A percentile compares a stretch with the other conserved stretches of the same genome.
Evolutionary conservation across 2,888 invertebrate species (phyloP).

Genomic region (Acronicta aceris): DNA sequence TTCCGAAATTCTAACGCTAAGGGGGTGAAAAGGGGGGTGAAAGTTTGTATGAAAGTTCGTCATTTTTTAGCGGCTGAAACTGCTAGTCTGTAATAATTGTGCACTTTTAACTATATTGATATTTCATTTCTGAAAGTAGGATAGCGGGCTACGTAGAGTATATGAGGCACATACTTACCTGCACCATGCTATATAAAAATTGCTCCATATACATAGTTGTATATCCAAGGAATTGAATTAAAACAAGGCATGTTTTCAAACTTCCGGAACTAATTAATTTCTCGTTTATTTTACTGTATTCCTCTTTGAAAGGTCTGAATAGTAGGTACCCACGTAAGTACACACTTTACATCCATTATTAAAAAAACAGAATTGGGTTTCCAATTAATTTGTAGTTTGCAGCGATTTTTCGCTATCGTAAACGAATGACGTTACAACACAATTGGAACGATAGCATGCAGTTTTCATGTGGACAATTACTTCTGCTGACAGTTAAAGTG

Average conservation of each 20-base stretch:
- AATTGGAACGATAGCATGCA: slow-evolving; percentile 22
- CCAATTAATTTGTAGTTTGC: slow-evolving; percentile 25
- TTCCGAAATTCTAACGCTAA: too few relatives aligned
- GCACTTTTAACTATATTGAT: slow-evolving; percentile 70
- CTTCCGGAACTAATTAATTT: background rate
- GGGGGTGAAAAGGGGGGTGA: too few relatives aligned
- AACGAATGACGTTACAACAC: slow-evolving; percentile 15
- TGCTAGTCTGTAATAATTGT: slow-evolving; percentile 27
- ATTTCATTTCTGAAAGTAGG: slow-evolving; percentile 37
- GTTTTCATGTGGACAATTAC: slow-evolving; percentile 22
- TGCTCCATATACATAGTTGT: slow-evolving; percentile 1
- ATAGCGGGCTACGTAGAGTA: slow-evolving; percentile 9
- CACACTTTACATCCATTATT: slow-evolving; percentile 1
- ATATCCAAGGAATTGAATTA: slow-evolving; percentile 6
- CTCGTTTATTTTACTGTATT: background rate
- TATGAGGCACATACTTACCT: slow-evolving; percentile 5
- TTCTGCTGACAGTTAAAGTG: slow-evolving; percentile 29
- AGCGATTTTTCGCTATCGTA: slow-evolving; percentile 4
- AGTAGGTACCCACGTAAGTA: too few relatives aligned
- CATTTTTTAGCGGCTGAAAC: too few relatives aligned
- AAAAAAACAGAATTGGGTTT: slow-evolving; percentile 15
- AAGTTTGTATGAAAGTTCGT: too few relatives aligned
- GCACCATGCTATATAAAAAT: slow-evolving; percentile 10
- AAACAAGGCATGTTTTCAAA: slow-evolving; percentile 6
- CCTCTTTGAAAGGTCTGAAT: background rate